Evolutionary conservation across 2,888 invertebrate genomes (phyloP).

Genomic region (Nipponacmea schrenckii): DNA sequence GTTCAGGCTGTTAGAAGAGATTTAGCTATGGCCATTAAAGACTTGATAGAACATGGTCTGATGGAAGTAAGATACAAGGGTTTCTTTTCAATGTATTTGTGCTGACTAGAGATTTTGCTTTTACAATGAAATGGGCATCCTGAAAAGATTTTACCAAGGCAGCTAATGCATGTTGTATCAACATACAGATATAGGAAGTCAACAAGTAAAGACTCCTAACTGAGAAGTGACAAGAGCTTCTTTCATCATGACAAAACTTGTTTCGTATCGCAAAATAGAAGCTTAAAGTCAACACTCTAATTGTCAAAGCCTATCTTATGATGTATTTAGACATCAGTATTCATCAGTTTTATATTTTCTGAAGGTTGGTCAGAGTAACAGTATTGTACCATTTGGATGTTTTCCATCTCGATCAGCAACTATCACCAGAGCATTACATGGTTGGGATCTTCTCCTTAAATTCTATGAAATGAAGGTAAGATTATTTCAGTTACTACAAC

Average conservation of each 20-base stretch:
- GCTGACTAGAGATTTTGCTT: constrained; percentile 7
- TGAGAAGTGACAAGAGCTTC: too few relatives aligned
- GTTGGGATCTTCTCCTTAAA: constrained; percentile 93
- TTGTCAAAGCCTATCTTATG: too few relatives aligned
- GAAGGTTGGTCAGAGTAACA: constrained; percentile 74
- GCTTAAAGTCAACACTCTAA: too few relatives aligned
- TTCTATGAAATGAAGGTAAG: constrained; percentile 88
- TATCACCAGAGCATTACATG: constrained; percentile 78
- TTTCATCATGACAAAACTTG: too few relatives aligned
- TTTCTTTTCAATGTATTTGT: constrained; percentile 7
- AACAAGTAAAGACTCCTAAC: too few relatives aligned
- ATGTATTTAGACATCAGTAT: too few relatives aligned
- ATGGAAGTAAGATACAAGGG: constrained; percentile 68
- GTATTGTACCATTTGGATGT: constrained; percentile 79
- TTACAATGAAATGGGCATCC: background rate
- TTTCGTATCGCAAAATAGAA: too few relatives aligned
- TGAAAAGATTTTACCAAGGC: too few relatives aligned
- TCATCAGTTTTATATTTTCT: background rate
- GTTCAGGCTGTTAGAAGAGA: constrained; percentile 91
- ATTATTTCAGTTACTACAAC: background rate
- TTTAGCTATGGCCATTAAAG: constrained; percentile 87
- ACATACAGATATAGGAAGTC: too few relatives aligned
- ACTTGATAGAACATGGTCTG: constrained; percentile 94
- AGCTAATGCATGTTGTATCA: too few relatives aligned
- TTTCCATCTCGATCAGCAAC: constrained; percentile 54